These are phyloP conservation scores for Dryococelus australis DNA, from an alignment of 2,888 invertebrate species.

Conservation along the genomic window DNA sequence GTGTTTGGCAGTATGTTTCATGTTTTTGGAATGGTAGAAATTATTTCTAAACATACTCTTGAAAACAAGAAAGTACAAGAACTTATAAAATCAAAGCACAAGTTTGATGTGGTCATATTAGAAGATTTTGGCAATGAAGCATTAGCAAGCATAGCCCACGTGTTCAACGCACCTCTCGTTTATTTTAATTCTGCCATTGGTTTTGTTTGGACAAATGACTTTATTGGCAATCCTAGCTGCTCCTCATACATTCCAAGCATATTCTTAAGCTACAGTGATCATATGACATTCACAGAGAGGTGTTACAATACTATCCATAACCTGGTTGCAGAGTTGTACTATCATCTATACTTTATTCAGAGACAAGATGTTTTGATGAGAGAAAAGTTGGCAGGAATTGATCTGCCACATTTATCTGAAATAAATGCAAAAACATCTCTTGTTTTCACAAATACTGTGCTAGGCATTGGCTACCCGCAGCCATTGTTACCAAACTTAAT, in stretches of 20 bases:
- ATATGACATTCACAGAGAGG: constrained; percentile 64
- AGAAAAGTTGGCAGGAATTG: constrained; percentile 39
- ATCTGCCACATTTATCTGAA: constrained; percentile 42
- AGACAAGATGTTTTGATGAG: constrained; percentile 31
- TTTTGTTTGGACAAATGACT: constrained; percentile 59
- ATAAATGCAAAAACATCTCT: constrained; percentile 46
- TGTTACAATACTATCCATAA: constrained; percentile 59
- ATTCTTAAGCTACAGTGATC: constrained; percentile 57
- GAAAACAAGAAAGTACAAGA: constrained; percentile 41
- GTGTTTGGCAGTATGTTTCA: neutral
- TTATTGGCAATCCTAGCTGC: constrained; percentile 60
- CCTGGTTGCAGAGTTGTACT: neutral
- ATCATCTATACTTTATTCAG: constrained; percentile 9
- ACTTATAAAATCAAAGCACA: constrained; percentile 46
- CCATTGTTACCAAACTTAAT: constrained; percentile 51
- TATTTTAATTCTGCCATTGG: constrained; percentile 59
- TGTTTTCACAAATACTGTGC: constrained; percentile 50
- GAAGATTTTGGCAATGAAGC: constrained; percentile 63
- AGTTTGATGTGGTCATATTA: constrained; percentile 61
- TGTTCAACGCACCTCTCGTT: constrained; percentile 58
- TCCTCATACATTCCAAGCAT: constrained; percentile 62
- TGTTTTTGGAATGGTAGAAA: neutral
- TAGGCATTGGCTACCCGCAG: constrained; percentile 46
- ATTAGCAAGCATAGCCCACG: constrained; percentile 59
- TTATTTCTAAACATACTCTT: neutral